phyloP scores from a whole-genome alignment of 2,113 vertebrate species.

The Dipodomys spectabilis region DNA sequence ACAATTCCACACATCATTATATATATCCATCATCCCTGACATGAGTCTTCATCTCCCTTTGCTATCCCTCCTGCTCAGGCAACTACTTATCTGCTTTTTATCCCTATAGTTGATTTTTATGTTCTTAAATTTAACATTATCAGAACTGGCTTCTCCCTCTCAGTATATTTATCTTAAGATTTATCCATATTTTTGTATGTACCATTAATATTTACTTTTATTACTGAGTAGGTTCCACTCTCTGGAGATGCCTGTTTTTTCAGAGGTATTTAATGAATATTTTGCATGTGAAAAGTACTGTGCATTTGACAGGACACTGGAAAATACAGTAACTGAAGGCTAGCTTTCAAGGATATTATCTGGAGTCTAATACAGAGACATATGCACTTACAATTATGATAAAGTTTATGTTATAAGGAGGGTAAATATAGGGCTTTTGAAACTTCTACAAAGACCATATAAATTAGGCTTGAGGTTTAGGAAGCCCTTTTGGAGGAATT shows the following conservation, averaged over 20 bases:
- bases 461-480: background rate
- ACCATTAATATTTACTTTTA: background rate
- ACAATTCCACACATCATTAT: slow-evolving; percentile 31
- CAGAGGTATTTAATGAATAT: background rate
- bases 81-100: background rate
- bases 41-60: background rate
- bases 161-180: background rate
- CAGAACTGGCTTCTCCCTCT: slow-evolving; percentile 13
- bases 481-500: background rate
- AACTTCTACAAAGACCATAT: background rate
- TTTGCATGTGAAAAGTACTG: background rate
- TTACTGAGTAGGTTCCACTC: background rate
- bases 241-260: background rate
- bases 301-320: background rate
- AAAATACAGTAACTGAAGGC: background rate
- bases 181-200: background rate
- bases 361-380: background rate
- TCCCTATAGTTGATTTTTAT: background rate
- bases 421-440: background rate
- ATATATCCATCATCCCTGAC: background rate
- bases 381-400: background rate
- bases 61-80: background rate
- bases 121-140: slow-evolving; percentile 26
- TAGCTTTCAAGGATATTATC: background rate
- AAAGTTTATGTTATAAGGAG: background rate